A percentile compares a stretch with the other conserved stretches of the same genome.
Evolutionary conservation across 2,888 invertebrate species (phyloP).

Genomic region (Parapristionchus giblindavisi): DNA sequence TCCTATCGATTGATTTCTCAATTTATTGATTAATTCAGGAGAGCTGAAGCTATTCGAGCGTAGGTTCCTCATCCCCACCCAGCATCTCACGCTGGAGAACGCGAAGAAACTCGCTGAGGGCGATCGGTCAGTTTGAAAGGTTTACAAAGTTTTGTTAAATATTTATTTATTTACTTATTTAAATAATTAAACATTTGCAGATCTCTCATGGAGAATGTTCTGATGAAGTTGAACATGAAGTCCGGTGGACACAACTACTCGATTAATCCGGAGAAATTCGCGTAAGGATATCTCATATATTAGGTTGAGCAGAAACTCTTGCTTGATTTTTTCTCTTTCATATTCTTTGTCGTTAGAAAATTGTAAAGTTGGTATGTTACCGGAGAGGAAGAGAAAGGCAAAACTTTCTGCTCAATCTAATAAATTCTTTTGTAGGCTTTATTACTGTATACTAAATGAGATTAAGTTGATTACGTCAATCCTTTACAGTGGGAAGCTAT

Average conservation of each 20-base stretch:
- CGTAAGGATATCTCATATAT: no score
- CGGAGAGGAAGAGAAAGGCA: not conserved
- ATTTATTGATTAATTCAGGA: constrained; percentile 14
- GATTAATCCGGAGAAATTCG: constrained; percentile 35
- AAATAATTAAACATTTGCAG: not conserved
- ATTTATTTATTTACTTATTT: not conserved
- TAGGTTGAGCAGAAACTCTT: no score
- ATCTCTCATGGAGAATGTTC: constrained; percentile 32
- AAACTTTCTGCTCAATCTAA: no score
- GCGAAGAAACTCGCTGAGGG: no score
- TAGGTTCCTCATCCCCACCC: constrained; percentile 7
- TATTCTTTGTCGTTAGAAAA: not conserved
- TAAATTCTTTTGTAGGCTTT: no score
- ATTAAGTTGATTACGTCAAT: no score
- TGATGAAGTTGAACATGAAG: constrained; percentile 34
- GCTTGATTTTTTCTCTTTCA: not conserved
- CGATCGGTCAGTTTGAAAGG: no score
- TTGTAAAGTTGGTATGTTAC: no score
- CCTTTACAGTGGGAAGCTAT: constrained; percentile 3
- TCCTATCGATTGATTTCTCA: not conserved
- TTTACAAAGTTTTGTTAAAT: not conserved
- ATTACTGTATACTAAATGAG: no score
- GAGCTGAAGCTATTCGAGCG: constrained; percentile 32
- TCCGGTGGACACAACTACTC: constrained; percentile 32
- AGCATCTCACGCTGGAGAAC: constrained; percentile 28